Base-by-base conservation (phyloP, 2,888 invertebrate species). In the Dendrolimus houi region DNA sequence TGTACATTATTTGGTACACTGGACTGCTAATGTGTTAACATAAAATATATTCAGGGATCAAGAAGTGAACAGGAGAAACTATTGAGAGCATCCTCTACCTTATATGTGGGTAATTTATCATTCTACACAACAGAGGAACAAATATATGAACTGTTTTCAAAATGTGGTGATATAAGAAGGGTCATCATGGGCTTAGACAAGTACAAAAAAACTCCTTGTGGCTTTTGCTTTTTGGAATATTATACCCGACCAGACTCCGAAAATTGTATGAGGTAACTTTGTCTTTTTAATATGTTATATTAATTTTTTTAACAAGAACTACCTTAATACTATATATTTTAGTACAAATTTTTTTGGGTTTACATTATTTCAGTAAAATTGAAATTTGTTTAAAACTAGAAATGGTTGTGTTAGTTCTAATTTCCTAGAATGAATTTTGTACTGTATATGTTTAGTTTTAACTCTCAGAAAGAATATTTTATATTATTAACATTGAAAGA, bases 91-190 rank as follows among this genome's bases (percentile, higher is more conserved):
- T 94, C 97, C 0, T 92, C 94, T 7, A 99, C 99, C 0, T 90
- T 99, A 1, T 99, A 99, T 78, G 94, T 99, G 41, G 99, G 99
- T 56, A 99, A 99, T 88, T 87, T 99, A 59, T 98, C 99, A 41
- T 99, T 99, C 88, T 99, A 96, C 84, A 99, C 99, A 0, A 98
- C 99, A 7, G 99, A 99, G 84, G 99, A 99, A 86, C 99, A 99
- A 89, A 96, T 99, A 59, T 97, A 98, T 74, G 99, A 99, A 85
- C 88, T 99, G 57, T 99, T 99, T 85, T 95, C 96, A 41, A 94
- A 96, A 84, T 98, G 98, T 77, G 99, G 99, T 1, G 99, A 99
- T 79, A 95, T 99, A 52, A 94, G 98, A 64, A 91, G 96, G 69
- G 96, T 99, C 54, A 93, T 99, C 53, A 99, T 99, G 99, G 99